These are phyloP conservation scores for Leuciscus idus DNA, from an alignment of 2,113 vertebrate genomes.

Conservation along the genomic window DNA sequence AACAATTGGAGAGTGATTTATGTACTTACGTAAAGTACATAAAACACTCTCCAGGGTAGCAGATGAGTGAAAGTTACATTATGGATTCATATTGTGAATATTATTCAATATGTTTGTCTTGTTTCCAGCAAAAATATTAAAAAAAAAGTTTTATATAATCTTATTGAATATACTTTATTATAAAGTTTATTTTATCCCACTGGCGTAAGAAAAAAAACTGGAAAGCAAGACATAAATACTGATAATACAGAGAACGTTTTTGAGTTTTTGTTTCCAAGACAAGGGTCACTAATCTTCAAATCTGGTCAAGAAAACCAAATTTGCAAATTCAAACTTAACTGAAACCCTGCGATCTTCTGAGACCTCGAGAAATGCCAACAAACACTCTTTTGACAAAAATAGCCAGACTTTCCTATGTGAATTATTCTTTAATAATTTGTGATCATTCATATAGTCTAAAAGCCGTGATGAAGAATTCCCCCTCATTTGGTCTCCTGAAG, in stretches of 20 bases:
- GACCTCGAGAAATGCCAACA: not conserved
- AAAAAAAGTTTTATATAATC: too few species aligned
- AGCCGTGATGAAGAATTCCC: constrained; percentile 50
- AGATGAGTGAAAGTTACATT: not conserved
- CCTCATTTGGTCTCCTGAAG: constrained; percentile 38
- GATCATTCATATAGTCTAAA: constrained; percentile 46
- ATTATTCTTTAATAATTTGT: constrained; percentile 54
- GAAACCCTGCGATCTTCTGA: not conserved
- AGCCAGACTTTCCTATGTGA: constrained; percentile 42
- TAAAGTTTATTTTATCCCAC: not conserved
- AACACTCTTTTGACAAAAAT: constrained; percentile 29
- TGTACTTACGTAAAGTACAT: not conserved
- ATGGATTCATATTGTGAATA: not conserved
- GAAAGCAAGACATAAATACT: not conserved
- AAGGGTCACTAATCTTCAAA: not conserved
- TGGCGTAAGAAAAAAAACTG: not conserved
- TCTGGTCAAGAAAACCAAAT: not conserved
- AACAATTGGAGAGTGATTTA: constrained; percentile 3
- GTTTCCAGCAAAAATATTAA: not conserved
- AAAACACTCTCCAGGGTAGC: not conserved
- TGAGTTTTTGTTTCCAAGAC: not conserved
- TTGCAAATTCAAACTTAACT: not conserved
- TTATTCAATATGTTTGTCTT: not conserved
- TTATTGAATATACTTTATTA: too few species aligned
- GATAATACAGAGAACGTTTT: not conserved